These are phyloP conservation scores for Acanthosepion pharaonis DNA, from an alignment of 2,888 invertebrate species.

Conservation along the genomic window DNA sequence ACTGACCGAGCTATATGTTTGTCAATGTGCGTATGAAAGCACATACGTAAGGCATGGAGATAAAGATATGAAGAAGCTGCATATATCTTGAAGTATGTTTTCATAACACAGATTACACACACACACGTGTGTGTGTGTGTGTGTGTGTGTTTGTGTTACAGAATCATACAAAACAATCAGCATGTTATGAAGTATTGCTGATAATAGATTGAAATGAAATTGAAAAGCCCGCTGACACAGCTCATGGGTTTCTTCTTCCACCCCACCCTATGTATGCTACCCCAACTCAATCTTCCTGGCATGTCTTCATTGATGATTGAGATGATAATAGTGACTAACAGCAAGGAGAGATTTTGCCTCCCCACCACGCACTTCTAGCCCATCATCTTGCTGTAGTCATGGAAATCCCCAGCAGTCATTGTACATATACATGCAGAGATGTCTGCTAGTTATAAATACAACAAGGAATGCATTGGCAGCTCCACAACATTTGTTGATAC, in stretches of 20 bases:
- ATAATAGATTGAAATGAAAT: not conserved
- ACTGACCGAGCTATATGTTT: not conserved
- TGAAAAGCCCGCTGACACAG: constrained; percentile 33
- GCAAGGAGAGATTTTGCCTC: not conserved
- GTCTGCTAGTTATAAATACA: not conserved
- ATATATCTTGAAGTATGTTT: not conserved
- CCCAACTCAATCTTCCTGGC: not conserved
- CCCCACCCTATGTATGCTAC: not conserved
- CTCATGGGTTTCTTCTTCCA: not conserved
- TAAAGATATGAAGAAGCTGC: too few relatives aligned
- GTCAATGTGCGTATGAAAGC: not conserved
- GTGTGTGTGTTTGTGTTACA: too few relatives aligned
- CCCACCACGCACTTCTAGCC: not conserved
- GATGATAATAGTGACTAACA: constrained; percentile 33
- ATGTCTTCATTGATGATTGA: not conserved
- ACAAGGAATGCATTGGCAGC: not conserved
- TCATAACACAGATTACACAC: too few relatives aligned
- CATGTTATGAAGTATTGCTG: not conserved
- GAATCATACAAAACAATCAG: not conserved
- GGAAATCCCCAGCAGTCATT: not conserved
- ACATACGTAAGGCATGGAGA: not conserved
- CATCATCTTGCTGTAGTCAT: not conserved
- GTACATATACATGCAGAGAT: not conserved
- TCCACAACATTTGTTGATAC: not conserved
- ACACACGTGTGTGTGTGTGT: too few relatives aligned